phyloP scores from a whole-genome alignment of 2,113 vertebrate genomes.

The Hyaena hyaena region DNA sequence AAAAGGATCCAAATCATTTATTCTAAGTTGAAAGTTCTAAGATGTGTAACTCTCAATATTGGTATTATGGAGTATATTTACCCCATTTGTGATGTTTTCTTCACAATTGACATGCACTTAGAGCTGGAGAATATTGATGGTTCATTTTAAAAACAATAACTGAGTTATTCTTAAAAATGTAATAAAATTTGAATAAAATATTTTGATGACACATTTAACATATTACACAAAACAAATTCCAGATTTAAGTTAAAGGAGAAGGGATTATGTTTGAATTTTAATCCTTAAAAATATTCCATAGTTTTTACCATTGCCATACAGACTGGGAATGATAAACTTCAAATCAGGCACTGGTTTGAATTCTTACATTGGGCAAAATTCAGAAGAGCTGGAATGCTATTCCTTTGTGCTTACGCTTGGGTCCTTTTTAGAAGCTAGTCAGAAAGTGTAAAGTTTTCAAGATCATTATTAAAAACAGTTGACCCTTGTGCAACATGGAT shows the following conservation, averaged over 20 bases:
- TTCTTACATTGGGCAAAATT: neutral
- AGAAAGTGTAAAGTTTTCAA: neutral
- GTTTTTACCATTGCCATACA: neutral
- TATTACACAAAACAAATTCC: neutral
- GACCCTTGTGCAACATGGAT: neutral
- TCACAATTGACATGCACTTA: neutral
- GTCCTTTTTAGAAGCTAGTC: neutral
- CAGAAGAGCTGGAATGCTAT: neutral
- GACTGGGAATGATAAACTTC: neutral
- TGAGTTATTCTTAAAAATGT: conserved; percentile 8
- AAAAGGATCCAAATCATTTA: neutral
- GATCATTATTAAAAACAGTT: neutral
- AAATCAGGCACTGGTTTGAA: neutral
- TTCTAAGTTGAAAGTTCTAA: neutral
- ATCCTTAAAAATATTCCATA: neutral
- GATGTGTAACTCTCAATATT: neutral
- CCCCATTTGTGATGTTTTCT: neutral
- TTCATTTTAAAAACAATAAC: neutral
- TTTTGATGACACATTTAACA: neutral
- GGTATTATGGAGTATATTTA: neutral
- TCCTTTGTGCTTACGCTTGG: neutral
- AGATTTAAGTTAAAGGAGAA: neutral
- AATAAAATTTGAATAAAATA: conserved; percentile 15
- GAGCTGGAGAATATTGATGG: neutral
- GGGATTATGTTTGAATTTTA: neutral